Base-by-base conservation (phyloP, 2,113 vertebrate genomes). In the Oncorhynchus keta region DNA sequence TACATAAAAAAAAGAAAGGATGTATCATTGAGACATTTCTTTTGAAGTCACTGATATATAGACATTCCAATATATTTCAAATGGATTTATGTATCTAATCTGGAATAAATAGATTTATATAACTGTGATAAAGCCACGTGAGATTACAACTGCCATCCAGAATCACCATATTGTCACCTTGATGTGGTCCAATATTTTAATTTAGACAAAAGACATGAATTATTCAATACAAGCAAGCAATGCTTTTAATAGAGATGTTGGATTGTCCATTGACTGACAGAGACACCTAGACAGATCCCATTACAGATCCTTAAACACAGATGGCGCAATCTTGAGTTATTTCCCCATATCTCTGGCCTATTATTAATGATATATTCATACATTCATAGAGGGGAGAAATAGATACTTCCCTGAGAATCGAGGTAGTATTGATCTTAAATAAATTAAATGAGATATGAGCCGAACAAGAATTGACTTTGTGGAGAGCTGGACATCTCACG, bases 251-350 rank as follows among this genome's bases (percentile, higher is more conserved):
- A 75, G 76, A 88, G 73, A 88, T 62, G 72, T 77, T 55, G 7
- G 79, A 82, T 79, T 77, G 78, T 83, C 76, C 84, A 81, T 85
- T 78, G 76, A 76, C 72, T 73, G 79, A 73, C 82, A 85, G 82
- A 83, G 82, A 83, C 71, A 81, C 84, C 86, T 72, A 32, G 78
- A 75, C 24, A 71, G 79, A 81, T 88, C 51, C 55, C 55, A 78
- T 78, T 76, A 76, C 76, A 70, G 66, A 80, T 76, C 73, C 64
- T 80, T 30, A 3, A 30, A 16, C 65, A 67, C 14, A 30, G 26
- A 67, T 30, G 13, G n/a, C 28, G 3, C 8, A 3, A 66, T 28
- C 11, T 67, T 30, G 13, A 16, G 13, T 67, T 32, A 16, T 18
- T 67, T 26, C 65, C 26, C 24, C 26, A 16, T 14, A 32, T 22